Base-by-base conservation (phyloP, 2,797 vertebrate species). In the Hylomyscus alleni region DNA sequence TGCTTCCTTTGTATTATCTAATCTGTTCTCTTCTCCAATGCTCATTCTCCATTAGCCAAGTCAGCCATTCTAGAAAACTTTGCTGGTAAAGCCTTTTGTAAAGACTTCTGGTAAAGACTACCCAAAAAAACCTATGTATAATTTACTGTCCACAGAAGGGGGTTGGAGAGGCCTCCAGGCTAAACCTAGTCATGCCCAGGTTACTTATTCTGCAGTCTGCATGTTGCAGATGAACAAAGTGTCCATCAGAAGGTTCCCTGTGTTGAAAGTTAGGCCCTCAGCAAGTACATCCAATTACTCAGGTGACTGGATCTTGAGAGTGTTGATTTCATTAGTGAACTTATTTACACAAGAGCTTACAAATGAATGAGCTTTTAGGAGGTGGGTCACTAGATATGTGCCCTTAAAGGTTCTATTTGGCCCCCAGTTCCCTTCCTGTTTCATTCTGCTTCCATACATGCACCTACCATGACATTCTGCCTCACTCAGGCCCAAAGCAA, bases 21-120 rank as follows among this genome's bases (percentile, higher is more conserved):
- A 40, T 85, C 69, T 95, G 31, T 65, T 47, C 19, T 69, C 58
- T 88, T 85, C 65, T 93, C 44, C 82, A 31, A 7, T 93, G 24
- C 17, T 93, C 37, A 69, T 37, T 78, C 56, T 90, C 58, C n/a
- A 86, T 29, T n/a, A 54, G 19, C 67, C 72, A 97, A 93, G 52
- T 54, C 37, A 83, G 40, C 6, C 20, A 52, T 76, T 96, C 47
- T 67, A 88, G n/a, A 84, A 95, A 60, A 73, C 20, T 26, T 62
- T 77, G 47, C 31, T 60, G 67, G 44, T 60, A 73, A 92, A 96
- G 89, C 40, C 24, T 78, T 86, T 81, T 54, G 60, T 3, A n/a
- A n/a, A n/a, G n/a, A n/a, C n/a, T n/a, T n/a, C n/a, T n/a, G n/a
- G n/a, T n/a, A n/a, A n/a, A n/a, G 2, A 54, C 40, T 8, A 90